These are phyloP conservation scores for Balaenoptera acutorostrata DNA, from an alignment of 2,113 vertebrate genomes.

Conservation along the genomic window DNA sequence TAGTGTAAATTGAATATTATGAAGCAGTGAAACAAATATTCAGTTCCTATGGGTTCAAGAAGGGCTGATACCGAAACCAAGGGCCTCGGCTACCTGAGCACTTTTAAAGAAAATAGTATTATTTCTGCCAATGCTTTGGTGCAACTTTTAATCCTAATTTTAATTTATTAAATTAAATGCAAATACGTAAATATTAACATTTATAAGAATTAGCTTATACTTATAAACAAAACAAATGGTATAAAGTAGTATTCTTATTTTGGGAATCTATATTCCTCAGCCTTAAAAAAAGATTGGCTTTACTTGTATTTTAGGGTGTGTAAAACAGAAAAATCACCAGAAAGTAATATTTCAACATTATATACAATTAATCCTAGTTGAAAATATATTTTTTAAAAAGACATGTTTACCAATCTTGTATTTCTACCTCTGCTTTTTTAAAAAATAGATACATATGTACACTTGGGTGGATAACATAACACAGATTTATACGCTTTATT, in stretches of 20 bases:
- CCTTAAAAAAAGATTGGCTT: slow-evolving; percentile 52
- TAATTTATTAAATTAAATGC: slow-evolving; percentile 64
- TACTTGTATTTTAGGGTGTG: slow-evolving; percentile 8
- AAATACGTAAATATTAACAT: slow-evolving; percentile 72
- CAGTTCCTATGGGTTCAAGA: slow-evolving; percentile 20
- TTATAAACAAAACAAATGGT: slow-evolving; percentile 71
- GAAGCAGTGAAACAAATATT: slow-evolving; percentile 53
- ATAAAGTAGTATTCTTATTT: slow-evolving; percentile 61
- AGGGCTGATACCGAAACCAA: slow-evolving; percentile 68
- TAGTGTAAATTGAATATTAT: slow-evolving; percentile 66
- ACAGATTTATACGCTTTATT: slow-evolving; percentile 56
- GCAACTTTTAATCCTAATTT: slow-evolving; percentile 64
- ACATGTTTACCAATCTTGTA: slow-evolving; percentile 54
- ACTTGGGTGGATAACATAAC: slow-evolving; percentile 39
- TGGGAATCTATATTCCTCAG: slow-evolving; percentile 43
- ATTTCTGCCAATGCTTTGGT: slow-evolving; percentile 75
- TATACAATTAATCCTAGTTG: slow-evolving; percentile 75
- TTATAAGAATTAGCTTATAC: slow-evolving; percentile 61
- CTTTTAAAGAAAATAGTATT: slow-evolving; percentile 68
- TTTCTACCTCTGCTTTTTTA: slow-evolving; percentile 43
- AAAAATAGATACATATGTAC: slow-evolving; percentile 70
- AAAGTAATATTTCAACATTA: slow-evolving; percentile 75
- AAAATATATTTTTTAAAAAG: slow-evolving; percentile 62
- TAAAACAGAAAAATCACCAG: slow-evolving; percentile 73
- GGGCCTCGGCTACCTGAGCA: slow-evolving; percentile 78